These are phyloP conservation scores for Drosophila pandora DNA, from an alignment of 1,140 invertebrate species.

Conservation along the genomic window DNA sequence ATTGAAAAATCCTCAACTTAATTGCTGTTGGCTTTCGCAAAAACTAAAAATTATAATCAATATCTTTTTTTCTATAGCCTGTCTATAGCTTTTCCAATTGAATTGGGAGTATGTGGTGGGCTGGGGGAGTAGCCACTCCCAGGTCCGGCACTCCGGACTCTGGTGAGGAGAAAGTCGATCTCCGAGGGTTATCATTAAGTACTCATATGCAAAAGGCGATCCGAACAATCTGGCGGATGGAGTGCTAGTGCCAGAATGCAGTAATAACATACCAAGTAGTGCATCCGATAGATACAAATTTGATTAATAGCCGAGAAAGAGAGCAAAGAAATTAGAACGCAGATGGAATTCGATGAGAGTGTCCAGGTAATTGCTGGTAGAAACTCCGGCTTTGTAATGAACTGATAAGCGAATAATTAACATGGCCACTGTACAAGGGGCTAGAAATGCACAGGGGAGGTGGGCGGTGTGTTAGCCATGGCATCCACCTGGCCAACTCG, in stretches of 20 bases:
- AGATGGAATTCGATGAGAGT: conserved; percentile 29
- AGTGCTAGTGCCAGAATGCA: conserved; percentile 35
- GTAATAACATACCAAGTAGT: conserved; percentile 47
- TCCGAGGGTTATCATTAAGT: conserved; percentile 62
- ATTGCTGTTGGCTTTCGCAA: conserved; percentile 25
- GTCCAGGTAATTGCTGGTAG: conserved; percentile 28
- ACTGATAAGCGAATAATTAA: conserved; percentile 79
- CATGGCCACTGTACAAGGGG: conserved; percentile 26
- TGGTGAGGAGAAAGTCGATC: conserved; percentile 48
- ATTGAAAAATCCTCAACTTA: neutral
- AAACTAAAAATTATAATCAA: conserved; percentile 32
- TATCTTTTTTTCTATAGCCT: conserved; percentile 18
- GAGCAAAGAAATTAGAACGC: conserved; percentile 46
- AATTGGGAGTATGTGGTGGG: neutral
- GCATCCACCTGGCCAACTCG: conserved; percentile 37
- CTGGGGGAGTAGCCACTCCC: conserved; percentile 24
- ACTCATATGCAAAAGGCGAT: conserved; percentile 31
- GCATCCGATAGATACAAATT: conserved; percentile 59
- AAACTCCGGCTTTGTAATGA: conserved; percentile 58
- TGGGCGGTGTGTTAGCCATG: conserved; percentile 6
- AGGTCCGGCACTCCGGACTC: neutral
- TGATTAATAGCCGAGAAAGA: conserved; percentile 54
- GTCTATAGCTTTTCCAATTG: conserved; percentile 37
- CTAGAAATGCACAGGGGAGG: neutral
- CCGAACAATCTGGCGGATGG: conserved; percentile 1